Evolutionary conservation across 1,140 invertebrate genomes (phyloP), one percentile per base, ranked within the genome.

Genomic region (Lanistes nyassanus): DNA sequence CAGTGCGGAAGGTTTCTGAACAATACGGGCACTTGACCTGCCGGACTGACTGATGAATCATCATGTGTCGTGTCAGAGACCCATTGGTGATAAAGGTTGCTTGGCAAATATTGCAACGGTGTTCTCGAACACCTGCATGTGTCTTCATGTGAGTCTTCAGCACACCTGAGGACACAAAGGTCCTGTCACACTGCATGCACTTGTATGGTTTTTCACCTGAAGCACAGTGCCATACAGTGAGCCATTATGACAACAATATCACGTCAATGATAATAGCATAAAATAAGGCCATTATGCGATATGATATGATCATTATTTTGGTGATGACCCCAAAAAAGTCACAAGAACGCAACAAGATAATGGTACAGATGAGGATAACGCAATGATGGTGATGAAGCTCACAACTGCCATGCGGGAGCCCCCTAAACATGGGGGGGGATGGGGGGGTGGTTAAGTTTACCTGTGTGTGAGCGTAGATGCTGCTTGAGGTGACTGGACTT

Each of bases 1-100:
- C 86, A 0, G 90, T 91, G 21, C 87, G 86, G 80, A 92, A 92
- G 73, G 82, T 87, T 26, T 87, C 83, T 7, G 79, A 78, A 81
- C 92, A 92, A 56, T 87, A 84, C 3, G 84, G 78, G 79, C 91
- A 92, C 36, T 85, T 85, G 74, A 82, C 86, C 19, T 84, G 83
- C 47, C 83, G 75, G n/a, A 47, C 47, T 3, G 62, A 21, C 70
- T 78, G 79, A 76, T 90, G 89, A 21, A 87, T 84, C 36, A 81
- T 76, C 85, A 87, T 85, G 76, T 90, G 89, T 6, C 88, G 81
- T 13, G 81, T 83, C 13, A 90, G 82, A 13, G 87, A 86, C 29
- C 87, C 87, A 67, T 88, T 89, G 5, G 89, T 88, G 3, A 87
- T 86, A 74, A 90, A 90, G 5, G 74, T 67, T 5, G 88, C 84